Conservation (phyloP, 2,113 vertebrate genomes). For the rabbit (Oryctolagus cuniculus) region DNA sequence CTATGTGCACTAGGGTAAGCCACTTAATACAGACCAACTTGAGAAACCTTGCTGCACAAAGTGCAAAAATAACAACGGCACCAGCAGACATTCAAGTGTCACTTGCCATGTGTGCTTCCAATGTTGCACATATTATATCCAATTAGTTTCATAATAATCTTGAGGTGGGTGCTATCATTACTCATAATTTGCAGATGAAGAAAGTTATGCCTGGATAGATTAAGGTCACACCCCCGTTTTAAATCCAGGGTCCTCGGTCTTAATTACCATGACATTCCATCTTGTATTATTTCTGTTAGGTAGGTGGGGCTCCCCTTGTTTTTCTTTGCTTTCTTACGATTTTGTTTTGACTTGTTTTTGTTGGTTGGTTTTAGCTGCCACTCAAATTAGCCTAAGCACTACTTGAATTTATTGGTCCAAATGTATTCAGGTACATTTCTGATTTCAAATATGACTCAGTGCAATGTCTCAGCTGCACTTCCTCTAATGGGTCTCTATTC, state of each 20-base stretch:
- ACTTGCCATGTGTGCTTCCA: background rate
- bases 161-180: background rate
- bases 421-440: background rate
- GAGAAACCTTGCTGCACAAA: slow-evolving; percentile 49
- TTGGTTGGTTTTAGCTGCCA: too few species aligned
- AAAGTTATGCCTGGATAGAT: background rate
- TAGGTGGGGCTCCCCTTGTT: background rate
- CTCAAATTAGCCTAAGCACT: background rate
- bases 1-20: background rate
- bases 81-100: background rate
- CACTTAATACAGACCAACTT: background rate
- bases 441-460: background rate
- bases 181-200: background rate
- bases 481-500: background rate
- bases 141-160: background rate
- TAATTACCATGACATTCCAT: background rate
- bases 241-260: background rate
- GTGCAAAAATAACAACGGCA: background rate
- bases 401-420: background rate
- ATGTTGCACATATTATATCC: background rate
- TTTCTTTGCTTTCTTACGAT: too few species aligned
- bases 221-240: background rate
- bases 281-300: background rate
- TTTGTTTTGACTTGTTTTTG: too few species aligned
- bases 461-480: background rate